Percentiles rank a stretch among this genome's conserved stretches.
Conservation (phyloP, 2,888 invertebrate genomes). For the Apodemia zela region DNA sequence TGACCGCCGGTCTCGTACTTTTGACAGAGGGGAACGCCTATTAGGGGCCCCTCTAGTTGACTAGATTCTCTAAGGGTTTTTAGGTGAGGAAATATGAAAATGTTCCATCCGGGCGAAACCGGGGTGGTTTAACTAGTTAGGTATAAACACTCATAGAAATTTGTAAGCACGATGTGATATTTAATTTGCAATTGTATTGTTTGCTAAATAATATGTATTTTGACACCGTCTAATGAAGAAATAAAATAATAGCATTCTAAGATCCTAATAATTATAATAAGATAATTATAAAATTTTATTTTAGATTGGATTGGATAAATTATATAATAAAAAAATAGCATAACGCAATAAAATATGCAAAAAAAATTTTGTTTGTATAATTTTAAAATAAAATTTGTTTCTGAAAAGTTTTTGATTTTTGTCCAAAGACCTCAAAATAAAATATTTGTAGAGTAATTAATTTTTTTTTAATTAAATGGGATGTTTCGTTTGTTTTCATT, state of each 20-base stretch:
- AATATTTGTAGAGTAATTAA: background rate
- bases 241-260: background rate
- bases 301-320: background rate
- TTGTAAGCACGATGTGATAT: too few species aligned
- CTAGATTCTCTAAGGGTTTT: too few species aligned
- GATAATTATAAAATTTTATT: background rate
- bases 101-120: too few species aligned
- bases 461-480: too few species aligned
- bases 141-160: too few species aligned
- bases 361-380: background rate
- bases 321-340: background rate
- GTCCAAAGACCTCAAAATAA: background rate
- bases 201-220: background rate
- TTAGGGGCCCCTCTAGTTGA: too few species aligned
- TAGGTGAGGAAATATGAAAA: too few species aligned
- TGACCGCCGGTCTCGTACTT: too few species aligned
- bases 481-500: too few species aligned
- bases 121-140: too few species aligned
- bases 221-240: background rate
- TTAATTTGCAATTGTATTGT: too few species aligned
- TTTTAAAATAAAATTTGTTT: background rate
- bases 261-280: constrained; percentile 7
- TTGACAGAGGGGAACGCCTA: too few species aligned
- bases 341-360: background rate
- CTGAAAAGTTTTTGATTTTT: background rate